Conservation (phyloP, 2,888 invertebrate species). For the Anodontia alba region DNA sequence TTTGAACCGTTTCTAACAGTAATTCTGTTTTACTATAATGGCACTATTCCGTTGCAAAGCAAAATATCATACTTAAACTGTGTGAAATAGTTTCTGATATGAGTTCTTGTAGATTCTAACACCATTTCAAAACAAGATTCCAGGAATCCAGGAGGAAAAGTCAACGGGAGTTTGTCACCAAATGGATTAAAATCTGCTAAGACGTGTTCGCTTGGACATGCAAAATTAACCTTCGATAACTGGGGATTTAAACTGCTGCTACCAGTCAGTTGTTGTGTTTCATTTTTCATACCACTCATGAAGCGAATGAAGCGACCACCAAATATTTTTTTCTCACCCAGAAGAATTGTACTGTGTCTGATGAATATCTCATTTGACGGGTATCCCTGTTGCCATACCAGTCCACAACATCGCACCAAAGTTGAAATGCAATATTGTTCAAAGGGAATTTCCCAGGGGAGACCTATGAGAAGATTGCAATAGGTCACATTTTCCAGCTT, state of each 20-base stretch:
- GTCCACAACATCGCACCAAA: not conserved
- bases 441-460: slow-evolving; percentile 13
- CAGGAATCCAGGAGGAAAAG: slow-evolving; percentile 15
- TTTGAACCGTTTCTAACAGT: too few relatives aligned
- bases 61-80: too few relatives aligned
- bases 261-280: not conserved
- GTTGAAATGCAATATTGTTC: not conserved
- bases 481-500: too few relatives aligned
- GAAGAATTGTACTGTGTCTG: not conserved
- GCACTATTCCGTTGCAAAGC: too few relatives aligned
- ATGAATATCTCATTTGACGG: slow-evolving; percentile 22
- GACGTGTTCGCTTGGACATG: slow-evolving; percentile 13
- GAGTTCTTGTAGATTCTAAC: too few relatives aligned
- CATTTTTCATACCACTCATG: slow-evolving; percentile 34
- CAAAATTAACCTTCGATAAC: slow-evolving; percentile 29
- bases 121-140: not conserved
- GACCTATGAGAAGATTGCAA: too few relatives aligned
- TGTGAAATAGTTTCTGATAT: too few relatives aligned
- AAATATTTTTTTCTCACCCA: slow-evolving; percentile 29
- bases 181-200: slow-evolving; percentile 16
- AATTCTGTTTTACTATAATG: too few relatives aligned
- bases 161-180: not conserved
- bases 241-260: not conserved
- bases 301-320: slow-evolving; percentile 30
- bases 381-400: slow-evolving; percentile 6